Evolutionary conservation across 2,888 invertebrate genomes (phyloP).

Genomic region (Nomada fucata): DNA sequence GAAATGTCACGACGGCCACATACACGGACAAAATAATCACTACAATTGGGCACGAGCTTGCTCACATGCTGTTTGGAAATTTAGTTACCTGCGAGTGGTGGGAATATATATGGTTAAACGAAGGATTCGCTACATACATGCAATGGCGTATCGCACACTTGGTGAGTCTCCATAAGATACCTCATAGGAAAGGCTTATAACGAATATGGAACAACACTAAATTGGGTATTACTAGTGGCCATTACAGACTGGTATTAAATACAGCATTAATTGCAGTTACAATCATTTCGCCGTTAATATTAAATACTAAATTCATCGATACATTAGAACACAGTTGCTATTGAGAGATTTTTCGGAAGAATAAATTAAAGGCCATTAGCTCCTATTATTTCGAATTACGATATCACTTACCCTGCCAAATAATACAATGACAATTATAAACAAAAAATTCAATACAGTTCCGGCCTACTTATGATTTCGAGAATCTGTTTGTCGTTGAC

Average conservation of each 20-base stretch:
- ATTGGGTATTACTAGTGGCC: too few relatives aligned
- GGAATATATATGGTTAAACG: slow-evolving; percentile 90
- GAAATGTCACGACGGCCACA: slow-evolving; percentile 59
- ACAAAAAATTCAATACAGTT: slow-evolving; percentile 24
- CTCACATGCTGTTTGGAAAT: slow-evolving; percentile 92
- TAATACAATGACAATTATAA: neutral
- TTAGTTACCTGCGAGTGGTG: slow-evolving; percentile 89
- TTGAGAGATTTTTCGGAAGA: neutral
- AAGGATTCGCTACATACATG: slow-evolving; percentile 89
- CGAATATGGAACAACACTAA: too few relatives aligned
- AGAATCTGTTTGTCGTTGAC: slow-evolving; percentile 86
- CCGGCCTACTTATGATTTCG: slow-evolving; percentile 84
- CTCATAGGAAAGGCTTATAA: neutral
- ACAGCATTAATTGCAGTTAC: neutral
- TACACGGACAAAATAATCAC: slow-evolving; percentile 86
- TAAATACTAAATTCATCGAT: neutral
- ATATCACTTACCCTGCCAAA: neutral
- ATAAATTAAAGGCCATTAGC: neutral
- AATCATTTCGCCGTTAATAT: neutral
- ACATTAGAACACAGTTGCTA: neutral
- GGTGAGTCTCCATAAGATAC: slow-evolving; percentile 61
- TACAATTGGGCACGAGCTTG: slow-evolving; percentile 88
- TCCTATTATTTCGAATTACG: neutral
- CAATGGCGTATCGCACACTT: slow-evolving; percentile 79
- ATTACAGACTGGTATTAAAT: too few relatives aligned